These are phyloP conservation scores for Chesias legatella DNA, from an alignment of 2,888 invertebrate genomes.

Conservation along the genomic window DNA sequence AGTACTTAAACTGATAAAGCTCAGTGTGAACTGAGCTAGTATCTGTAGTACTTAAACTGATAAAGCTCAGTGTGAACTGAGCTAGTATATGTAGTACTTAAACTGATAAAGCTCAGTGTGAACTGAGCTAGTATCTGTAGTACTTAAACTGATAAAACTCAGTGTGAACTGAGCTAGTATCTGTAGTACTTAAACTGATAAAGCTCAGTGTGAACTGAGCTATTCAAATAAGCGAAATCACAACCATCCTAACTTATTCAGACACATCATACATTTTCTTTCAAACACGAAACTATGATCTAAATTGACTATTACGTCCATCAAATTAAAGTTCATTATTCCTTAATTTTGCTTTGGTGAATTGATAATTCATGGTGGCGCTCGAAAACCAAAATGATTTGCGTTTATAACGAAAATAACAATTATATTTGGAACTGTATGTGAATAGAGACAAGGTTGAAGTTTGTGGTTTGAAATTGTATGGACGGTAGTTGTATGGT, in stretches of 20 bases:
- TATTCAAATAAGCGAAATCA: conserved; percentile 13
- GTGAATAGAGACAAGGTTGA: conserved; percentile 18
- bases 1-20: too few species aligned
- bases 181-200: too few species aligned
- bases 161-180: too few species aligned
- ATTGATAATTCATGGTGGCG: conserved; percentile 44
- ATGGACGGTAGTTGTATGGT: conserved; percentile 19
- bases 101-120: too few species aligned
- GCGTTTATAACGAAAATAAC: conserved; percentile 12
- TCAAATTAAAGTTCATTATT: conserved; percentile 57
- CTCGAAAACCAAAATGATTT: conserved; percentile 33
- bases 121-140: too few species aligned
- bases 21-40: too few species aligned
- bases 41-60: too few species aligned
- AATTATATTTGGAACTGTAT: conserved; percentile 29
- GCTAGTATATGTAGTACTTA: too few species aligned
- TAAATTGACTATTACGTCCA: conserved; percentile 42
- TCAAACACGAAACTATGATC: conserved; percentile 44
- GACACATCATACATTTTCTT: conserved; percentile 56
- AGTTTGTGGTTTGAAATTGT: conserved; percentile 21
- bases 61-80: too few species aligned
- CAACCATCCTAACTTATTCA: conserved; percentile 46
- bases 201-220: neutral
- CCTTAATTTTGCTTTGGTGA: conserved; percentile 50
- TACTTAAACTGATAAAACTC: too few species aligned